A percentile compares a stretch with the other conserved stretches of the same genome.
Conservation (phyloP, 2,113 vertebrate species). For the Hippolais icterina region DNA sequence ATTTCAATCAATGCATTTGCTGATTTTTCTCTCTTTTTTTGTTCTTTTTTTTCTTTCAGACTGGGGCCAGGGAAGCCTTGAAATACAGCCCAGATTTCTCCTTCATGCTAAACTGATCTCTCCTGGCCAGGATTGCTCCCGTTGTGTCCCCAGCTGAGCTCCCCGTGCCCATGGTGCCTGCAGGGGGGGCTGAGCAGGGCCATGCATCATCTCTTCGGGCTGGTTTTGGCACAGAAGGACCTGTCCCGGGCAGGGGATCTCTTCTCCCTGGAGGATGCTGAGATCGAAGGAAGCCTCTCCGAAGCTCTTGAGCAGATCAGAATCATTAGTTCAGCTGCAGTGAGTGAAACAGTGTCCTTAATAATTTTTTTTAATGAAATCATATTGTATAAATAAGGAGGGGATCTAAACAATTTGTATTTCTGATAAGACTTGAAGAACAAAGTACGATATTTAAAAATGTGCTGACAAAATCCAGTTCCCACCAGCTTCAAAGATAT, state of each 20-base stretch:
- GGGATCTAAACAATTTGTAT: no score
- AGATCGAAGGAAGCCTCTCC: slow-evolving; percentile 90
- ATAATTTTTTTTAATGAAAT: not conserved
- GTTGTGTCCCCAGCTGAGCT: not conserved
- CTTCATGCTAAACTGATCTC: fast-evolving
- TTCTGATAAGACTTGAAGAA: not conserved
- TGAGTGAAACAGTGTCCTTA: slow-evolving; percentile 64
- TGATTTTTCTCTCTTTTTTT: not conserved
- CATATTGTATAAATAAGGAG: not conserved
- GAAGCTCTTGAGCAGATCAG: slow-evolving; percentile 94
- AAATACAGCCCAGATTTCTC: not conserved
- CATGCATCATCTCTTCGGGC: slow-evolving; percentile 93
- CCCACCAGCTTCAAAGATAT: not conserved
- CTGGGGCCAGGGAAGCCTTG: not conserved
- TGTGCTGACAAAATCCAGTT: not conserved
- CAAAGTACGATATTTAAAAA: not conserved
- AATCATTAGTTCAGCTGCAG: slow-evolving; percentile 88
- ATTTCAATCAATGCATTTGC: not conserved
- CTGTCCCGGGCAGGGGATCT: slow-evolving; percentile 93
- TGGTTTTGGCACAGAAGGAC: slow-evolving; percentile 91
- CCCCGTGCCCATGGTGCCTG: not conserved
- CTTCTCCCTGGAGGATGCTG: slow-evolving; percentile 90
- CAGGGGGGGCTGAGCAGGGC: not conserved
- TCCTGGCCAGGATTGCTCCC: not conserved
- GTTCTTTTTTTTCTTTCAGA: not conserved